Evolutionary conservation across 2,797 vertebrate genomes (phyloP).

Genomic region (Gephyroberyx darwinii): DNA sequence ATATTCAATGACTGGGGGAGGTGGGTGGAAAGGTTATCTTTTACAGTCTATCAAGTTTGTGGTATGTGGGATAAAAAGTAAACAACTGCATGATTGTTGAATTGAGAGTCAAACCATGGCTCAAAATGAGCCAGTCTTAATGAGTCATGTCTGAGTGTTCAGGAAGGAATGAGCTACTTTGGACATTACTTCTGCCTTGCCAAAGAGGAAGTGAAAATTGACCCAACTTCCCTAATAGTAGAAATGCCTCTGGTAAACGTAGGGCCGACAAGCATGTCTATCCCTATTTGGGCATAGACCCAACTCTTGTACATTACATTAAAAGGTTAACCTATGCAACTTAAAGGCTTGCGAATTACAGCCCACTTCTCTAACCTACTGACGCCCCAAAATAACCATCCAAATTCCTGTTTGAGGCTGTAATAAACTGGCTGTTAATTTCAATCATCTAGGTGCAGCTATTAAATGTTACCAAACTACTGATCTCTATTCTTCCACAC

Average conservation of each 20-base stretch:
- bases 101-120: neutral
- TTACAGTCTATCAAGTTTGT: neutral
- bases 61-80: neutral
- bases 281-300: too few relatives aligned
- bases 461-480: too few relatives aligned
- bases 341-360: too few relatives aligned
- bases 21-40: neutral
- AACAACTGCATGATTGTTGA: neutral
- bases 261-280: neutral
- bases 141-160: conserved; percentile 5
- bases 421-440: too few relatives aligned
- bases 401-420: too few relatives aligned
- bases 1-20: too few relatives aligned
- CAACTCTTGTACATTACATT: too few relatives aligned
- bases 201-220: conserved; percentile 22
- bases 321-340: too few relatives aligned
- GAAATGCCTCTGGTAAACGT: conserved; percentile 13
- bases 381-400: too few relatives aligned
- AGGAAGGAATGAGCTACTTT: conserved; percentile 19
- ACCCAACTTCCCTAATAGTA: conserved; percentile 35
- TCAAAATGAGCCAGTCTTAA: neutral
- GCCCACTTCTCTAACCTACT: too few relatives aligned
- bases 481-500: too few relatives aligned
- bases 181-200: neutral
- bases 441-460: too few relatives aligned